phyloP scores from a whole-genome alignment of 2,113 vertebrate species.

The Ophiodon elongatus region DNA sequence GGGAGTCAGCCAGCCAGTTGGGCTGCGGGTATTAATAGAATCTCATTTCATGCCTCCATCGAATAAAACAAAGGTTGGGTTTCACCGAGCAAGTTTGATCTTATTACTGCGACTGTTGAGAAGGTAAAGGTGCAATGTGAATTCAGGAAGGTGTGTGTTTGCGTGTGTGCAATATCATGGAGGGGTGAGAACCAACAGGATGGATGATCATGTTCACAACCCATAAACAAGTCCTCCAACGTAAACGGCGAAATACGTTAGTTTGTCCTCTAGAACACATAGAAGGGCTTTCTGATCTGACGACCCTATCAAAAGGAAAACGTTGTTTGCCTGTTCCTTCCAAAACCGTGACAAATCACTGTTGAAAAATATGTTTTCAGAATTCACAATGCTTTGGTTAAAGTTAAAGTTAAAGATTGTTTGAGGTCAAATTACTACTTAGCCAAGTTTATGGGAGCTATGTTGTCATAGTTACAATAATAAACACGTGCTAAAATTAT shows the following conservation, averaged over 20 bases:
- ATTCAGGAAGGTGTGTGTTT: conserved; percentile 46
- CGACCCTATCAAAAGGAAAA: background rate
- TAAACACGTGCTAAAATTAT: background rate
- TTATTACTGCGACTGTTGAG: conserved; percentile 80
- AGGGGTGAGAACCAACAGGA: conserved; percentile 1
- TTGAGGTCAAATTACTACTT: background rate
- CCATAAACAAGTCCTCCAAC: conserved; percentile 18
- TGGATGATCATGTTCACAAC: conserved; percentile 33
- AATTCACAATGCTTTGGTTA: background rate
- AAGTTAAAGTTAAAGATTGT: too few relatives aligned
- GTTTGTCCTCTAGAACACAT: background rate
- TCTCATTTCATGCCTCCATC: conserved; percentile 84
- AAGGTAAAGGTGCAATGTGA: conserved; percentile 60
- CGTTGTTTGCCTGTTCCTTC: background rate
- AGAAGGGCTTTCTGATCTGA: background rate
- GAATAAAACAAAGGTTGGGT: conserved; percentile 87
- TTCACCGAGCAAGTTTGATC: conserved; percentile 81
- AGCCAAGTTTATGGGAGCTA: background rate
- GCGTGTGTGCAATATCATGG: conserved; percentile 12
- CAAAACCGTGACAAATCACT: background rate
- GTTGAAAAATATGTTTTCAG: background rate
- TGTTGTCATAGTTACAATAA: background rate
- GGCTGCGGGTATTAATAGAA: conserved; percentile 85
- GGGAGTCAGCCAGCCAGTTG: conserved; percentile 81
- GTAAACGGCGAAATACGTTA: conserved; percentile 2